Base-by-base conservation (phyloP, 2,113 vertebrate species). In the Archilochus colubris region DNA sequence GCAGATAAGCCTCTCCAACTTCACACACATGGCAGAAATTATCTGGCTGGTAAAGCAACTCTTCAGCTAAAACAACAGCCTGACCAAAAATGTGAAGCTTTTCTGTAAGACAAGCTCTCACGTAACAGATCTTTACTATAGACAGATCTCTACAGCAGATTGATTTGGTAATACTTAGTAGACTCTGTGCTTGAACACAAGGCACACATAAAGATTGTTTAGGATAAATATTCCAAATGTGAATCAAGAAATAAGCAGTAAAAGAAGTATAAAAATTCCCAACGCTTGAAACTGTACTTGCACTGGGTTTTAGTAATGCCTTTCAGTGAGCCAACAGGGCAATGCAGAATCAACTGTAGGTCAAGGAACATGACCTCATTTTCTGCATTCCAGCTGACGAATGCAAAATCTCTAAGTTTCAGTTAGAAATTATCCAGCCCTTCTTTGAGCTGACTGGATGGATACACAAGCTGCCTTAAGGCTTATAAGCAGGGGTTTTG, bases 351-450 rank as follows among this genome's bases (percentile, higher is more conserved):
- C 86, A 92, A 67, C 63, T 53, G 20, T 11, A 94, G 79, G 87
- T 93, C 94, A 92, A 50, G 90, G 85, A 73, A 33, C 63, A 62
- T 18, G 74, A 94, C 88, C 87, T 74, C 46, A 91, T 95, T 94
- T 94, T 95, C 91, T 93, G 74, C 86, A 94, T 94, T 93, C 94
- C 82, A 82, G 88, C 67, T 57, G 57, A 84, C 79, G 76, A 84
- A 33, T 43, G 33, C 3, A 1, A 23, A 66, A 88, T 67, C 53
- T 85, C 51, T 57, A 87, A 21, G 75, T 95, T 96, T 95, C 89
- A 54, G 19, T 88, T 95, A 82, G 79, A 91, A 95, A 95, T 96
- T 87, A 96, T 55, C 72, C 53, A 91, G 54, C 40, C 61, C 36
- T 82, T 43, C 94, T 76, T 85, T 0, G 1, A 91, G 57, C 3